These are phyloP conservation scores for Salmo trutta DNA, from an alignment of 2,797 vertebrate genomes.

Conservation along the genomic window DNA sequence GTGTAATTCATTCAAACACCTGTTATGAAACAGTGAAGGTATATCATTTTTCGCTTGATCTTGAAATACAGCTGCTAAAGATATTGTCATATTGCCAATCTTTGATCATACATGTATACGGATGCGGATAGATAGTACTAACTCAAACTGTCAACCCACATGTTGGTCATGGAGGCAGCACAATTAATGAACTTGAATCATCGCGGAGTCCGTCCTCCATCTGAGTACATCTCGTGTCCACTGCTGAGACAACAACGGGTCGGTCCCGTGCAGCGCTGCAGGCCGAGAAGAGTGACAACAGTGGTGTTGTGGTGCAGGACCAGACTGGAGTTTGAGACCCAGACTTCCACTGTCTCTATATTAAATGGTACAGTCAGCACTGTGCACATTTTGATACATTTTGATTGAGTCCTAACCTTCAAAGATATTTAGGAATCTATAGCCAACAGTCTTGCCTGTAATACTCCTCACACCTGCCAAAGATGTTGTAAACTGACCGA, in stretches of 20 bases:
- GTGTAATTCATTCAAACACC: not conserved
- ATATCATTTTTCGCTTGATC: not conserved
- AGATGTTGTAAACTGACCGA: not conserved
- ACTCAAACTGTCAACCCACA: too few species aligned
- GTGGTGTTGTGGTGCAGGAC: conserved; percentile 10
- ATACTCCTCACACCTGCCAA: not conserved
- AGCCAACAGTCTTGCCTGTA: not conserved
- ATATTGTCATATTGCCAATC: not conserved
- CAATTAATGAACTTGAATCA: too few species aligned
- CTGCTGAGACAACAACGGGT: conserved; percentile 63
- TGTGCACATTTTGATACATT: not conserved
- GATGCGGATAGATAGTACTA: too few species aligned
- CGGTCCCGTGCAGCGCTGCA: conserved; percentile 32
- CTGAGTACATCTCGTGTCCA: conserved; percentile 55
- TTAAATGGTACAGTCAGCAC: conserved; percentile 9
- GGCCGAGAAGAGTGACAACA: conserved; percentile 10
- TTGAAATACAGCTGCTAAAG: not conserved
- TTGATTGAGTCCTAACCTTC: not conserved
- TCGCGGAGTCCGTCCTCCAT: conserved; percentile 42
- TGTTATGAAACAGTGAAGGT: not conserved
- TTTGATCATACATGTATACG: too few species aligned
- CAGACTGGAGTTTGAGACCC: not conserved
- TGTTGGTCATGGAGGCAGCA: not conserved
- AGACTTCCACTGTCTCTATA: not conserved
- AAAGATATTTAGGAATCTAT: not conserved